Base-by-base conservation (phyloP, 2,113 vertebrate species). In the Oreochromis niloticus region DNA sequence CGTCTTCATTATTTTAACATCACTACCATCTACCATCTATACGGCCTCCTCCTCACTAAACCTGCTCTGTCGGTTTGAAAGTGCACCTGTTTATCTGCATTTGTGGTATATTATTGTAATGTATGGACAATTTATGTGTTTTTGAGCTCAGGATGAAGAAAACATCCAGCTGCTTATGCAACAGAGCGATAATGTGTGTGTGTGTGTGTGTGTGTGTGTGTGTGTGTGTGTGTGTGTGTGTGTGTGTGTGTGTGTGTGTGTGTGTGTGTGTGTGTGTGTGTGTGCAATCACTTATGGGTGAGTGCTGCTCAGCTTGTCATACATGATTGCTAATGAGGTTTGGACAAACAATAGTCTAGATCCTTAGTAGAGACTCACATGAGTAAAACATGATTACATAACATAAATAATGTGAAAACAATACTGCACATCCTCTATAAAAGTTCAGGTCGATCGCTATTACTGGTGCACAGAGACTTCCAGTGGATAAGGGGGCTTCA, bases 291-390 rank as follows among this genome's bases (percentile, higher is more conserved):
- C 30, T 54, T 84, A 50, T 7, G 59, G 75, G 16, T 19, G 81
- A 85, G 59, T 56, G 73, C 43, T 36, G 68, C 81, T 78, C 19
- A 17, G 19, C 59, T 81, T 30, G 48, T 87, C 22, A 27, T 81
- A 92, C 52, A 52, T 46, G 82, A 85, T 50, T 89, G 66, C 52
- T 90, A 75, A 82, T 86, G 43, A 91, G 81, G 54, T 41, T 59
- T 59, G 55, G n/a, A 11, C 80, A 88, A 91, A 84, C 80, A 87
- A 81, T 1, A 50, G 36, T 83, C 63, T 52, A 2, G 80, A 55
- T 61, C 82, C 80, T 73, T 5, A 55, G 34, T 63, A 32, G 13
- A 85, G 82, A 75, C 85, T 66, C 27, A 4, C 56, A 43, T 75
- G 30, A 88, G 82, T 71, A 55, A 73, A 34, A 27, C 66, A 46